Percentiles rank a stretch among this genome's conserved stretches.
These are phyloP conservation scores for Oscheius sp. DNA, from an alignment of 1,140 invertebrate species.

Conservation along the genomic window DNA sequence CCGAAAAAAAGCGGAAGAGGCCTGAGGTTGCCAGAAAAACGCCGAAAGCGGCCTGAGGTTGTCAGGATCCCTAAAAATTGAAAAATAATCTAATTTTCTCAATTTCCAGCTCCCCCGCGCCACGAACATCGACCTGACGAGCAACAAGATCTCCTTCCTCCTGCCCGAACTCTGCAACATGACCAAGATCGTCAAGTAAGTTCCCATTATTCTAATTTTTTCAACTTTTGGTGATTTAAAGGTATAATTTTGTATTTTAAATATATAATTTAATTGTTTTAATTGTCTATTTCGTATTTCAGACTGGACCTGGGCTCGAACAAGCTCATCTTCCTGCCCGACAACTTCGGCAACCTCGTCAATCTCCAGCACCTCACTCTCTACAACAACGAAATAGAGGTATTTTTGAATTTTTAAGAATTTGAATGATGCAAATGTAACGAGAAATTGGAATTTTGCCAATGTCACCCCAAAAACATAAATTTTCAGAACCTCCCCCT, in stretches of 20 bases:
- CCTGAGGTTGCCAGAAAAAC: too few species aligned
- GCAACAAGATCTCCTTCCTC: not conserved
- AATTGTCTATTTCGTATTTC: not conserved
- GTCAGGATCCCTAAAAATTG: too few species aligned
- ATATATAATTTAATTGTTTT: not conserved
- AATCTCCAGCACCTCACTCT: slow-evolving; percentile 1
- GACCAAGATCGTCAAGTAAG: slow-evolving; percentile 3
- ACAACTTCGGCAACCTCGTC: not conserved
- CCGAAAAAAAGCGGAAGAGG: too few species aligned
- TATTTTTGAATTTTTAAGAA: too few species aligned
- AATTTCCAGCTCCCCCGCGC: not conserved
- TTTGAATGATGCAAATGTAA: too few species aligned
- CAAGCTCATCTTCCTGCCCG: not conserved
- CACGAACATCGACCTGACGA: slow-evolving; percentile 12
- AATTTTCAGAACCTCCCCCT: slow-evolving; percentile 14
- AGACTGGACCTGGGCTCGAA: slow-evolving; percentile 14
- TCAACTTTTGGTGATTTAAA: too few species aligned
- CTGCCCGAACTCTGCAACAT: slow-evolving; percentile 12
- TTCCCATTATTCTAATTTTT: not conserved
- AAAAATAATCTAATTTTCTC: too few species aligned
- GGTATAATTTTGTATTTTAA: too few species aligned
- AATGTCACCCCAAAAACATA: not conserved
- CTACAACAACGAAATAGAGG: slow-evolving; percentile 12
- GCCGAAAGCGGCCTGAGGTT: too few species aligned
- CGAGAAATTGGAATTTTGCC: too few species aligned